These are phyloP conservation scores for Tetropium fuscum DNA, from an alignment of 2,888 invertebrate species.

Conservation along the genomic window DNA sequence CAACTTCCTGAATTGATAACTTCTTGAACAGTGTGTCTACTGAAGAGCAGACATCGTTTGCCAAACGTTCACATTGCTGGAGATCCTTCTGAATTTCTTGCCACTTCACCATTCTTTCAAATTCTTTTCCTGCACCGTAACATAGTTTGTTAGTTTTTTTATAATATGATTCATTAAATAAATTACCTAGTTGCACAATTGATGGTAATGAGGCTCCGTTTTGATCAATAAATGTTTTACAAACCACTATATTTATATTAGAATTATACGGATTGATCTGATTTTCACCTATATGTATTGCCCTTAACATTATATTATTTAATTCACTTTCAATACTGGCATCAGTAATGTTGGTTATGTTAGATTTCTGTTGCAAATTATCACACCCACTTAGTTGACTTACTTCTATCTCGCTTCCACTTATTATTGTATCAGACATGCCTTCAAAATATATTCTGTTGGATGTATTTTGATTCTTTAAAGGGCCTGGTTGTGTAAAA, in stretches of 20 bases:
- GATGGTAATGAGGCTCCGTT: background rate
- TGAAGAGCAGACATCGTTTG: background rate
- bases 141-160: constrained; percentile 20
- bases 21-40: constrained; percentile 22
- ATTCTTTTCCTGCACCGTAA: constrained; percentile 13
- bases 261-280: background rate
- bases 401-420: background rate
- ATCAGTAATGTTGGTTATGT: background rate
- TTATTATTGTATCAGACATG: background rate
- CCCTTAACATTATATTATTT: background rate
- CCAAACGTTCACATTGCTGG: background rate
- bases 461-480: background rate
- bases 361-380: background rate
- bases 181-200: constrained; percentile 14
- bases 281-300: background rate
- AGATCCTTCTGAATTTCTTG: constrained; percentile 16
- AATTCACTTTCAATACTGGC: background rate
- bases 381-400: background rate
- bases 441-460: background rate
- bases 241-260: background rate
- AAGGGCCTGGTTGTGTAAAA: background rate
- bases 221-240: background rate
- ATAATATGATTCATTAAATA: constrained; percentile 18
- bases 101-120: constrained; percentile 18
- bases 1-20: constrained; percentile 9